Base-by-base conservation (phyloP, 2,797 vertebrate genomes). In the Petrocephalus schoutedeni region DNA sequence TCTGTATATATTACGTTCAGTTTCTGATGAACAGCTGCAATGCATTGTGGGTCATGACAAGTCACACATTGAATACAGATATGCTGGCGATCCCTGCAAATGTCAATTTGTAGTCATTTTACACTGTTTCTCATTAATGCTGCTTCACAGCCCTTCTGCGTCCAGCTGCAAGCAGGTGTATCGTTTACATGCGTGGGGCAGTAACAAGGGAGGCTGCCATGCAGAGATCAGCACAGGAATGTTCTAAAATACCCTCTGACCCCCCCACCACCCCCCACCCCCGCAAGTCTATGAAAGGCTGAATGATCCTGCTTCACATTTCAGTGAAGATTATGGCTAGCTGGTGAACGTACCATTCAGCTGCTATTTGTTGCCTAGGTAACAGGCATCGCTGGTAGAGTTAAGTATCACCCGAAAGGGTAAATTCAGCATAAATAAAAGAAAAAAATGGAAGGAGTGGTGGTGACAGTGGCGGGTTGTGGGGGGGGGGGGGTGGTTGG, bases 301-400 rank as follows among this genome's bases (percentile, higher is more conserved):
- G 41, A 84, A 88, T 49, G 19, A 53, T 57, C 49, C 88, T 77
- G 59, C 83, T 88, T 88, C 61, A 32, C 51, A 59, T 85, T 86
- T 71, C 67, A 85, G 61, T 86, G 28, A 88, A 86, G 88, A 88
- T 58, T 77, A 88, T 74, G 59, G 49, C 53, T 56, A 61, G 59
- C 87, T 88, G 87, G 71, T 59, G 67, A 86, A 57, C 67, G 49
- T 56, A 64, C 5, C 59, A 56, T 51, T 71, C 83, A 9, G 83
- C 61, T 67, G 71, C 64, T 61, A 58, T 57, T 88, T 86, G 88
- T 88, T 88, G 59, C 88, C 88, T 71, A 88, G 88, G 88, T 88
- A 85, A 88, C 88, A 86, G 84, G 58, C 88, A 88, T 71, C 16
- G 19, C 84, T 32, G 64, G 49, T 57, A 51, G 59, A 45, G 83